Base-by-base conservation (phyloP, 2,113 vertebrate genomes). In the Tachycineta bicolor region DNA sequence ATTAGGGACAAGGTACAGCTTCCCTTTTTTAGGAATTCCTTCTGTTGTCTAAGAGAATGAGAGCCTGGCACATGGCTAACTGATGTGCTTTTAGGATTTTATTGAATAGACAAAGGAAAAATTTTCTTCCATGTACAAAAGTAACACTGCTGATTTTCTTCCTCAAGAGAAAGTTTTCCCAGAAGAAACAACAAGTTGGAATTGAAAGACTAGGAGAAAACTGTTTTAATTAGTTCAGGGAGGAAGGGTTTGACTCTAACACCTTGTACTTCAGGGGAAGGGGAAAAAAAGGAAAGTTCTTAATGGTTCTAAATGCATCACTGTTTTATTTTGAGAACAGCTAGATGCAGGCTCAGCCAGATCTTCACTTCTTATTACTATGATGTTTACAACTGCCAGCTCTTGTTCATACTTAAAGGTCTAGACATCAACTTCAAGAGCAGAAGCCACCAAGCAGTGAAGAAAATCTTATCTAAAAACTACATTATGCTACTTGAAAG, bases 301-400 rank as follows among this genome's bases (percentile, higher is more conserved):
- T 82, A 37, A 29, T 56, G 21, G 14, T 65, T 87, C 92, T 74
- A 84, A 76, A 74, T 55, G 81, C 56, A 94, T 69, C 34, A n/a
- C 31, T 86, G 29, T 74, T 89, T 96, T 95, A 93, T 91, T 97
- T 91, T 81, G 83, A 68, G 43, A 93, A 81, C 69, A 95, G 47
- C 83, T 95, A 90, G 83, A 93, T 89, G 29, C 41, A 87, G 52
- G 81, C 49, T 91, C 44, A 81, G 67, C 25, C 71, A 67, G 37
- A 78, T 74, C 74, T 87, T 78, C 53, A 62, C 10, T 77, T 53
- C 10, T 77, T 92, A 53, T 59, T 93, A 44, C 39, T 50, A 26
- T 39, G 12, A 46, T 89, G 64, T 83, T 95, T 94, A 90, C 67
- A 83, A 47, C 29, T 89, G 13, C 55, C 58, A 44, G 24, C 26